Evolutionary conservation across 1,140 invertebrate genomes (phyloP), one percentile per base, ranked within the genome.

Genomic region (Tachypleus tridentatus): DNA sequence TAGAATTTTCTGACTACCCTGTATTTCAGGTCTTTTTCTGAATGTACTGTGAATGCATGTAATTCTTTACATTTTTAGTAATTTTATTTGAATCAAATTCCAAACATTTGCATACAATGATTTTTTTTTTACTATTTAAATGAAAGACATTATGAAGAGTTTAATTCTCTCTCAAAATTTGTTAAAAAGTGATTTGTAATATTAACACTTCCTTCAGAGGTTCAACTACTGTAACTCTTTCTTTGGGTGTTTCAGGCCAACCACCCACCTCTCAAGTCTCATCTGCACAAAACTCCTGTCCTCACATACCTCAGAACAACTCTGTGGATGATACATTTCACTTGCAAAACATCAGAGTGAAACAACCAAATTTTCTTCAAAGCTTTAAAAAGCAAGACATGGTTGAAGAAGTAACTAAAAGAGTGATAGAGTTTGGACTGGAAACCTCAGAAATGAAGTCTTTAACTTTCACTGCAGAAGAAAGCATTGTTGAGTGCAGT

Each of bases 371-470:
- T 11, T 68, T 70, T 64, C 64, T 75, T 7, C 73, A 73, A 49
- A 73, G 72, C n/a, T 75, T 75, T 63, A 74, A 75, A 61, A 73
- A 72, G n/a, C 62, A 74, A 48, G 74, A 74, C 51, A 73, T 75
- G 74, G 71, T 75, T 60, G 73, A 75, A 57, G 74, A 74, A 62
- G 74, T 75, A 29, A 74, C 74, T 64, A 62, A 67, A 8, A 74
- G 73, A 54, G 52, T 73, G 49, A 66, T 67, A 29, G 69, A 74
- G 54, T 60, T 75, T 8, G 74, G 72, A 3, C 73, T 61, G 54
- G 68, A 65, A 49, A 49, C 51, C 3, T 65, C 56, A 51, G 65
- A 62, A 3, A 70, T 69, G 3, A 57, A 10, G 8, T 10, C 56
- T 8, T 73, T 75, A 64, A 74, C 74, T 5, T 75, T 73, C 54